These are phyloP conservation scores for Idaea straminata DNA, from an alignment of 2,888 invertebrate genomes.

Conservation along the genomic window DNA sequence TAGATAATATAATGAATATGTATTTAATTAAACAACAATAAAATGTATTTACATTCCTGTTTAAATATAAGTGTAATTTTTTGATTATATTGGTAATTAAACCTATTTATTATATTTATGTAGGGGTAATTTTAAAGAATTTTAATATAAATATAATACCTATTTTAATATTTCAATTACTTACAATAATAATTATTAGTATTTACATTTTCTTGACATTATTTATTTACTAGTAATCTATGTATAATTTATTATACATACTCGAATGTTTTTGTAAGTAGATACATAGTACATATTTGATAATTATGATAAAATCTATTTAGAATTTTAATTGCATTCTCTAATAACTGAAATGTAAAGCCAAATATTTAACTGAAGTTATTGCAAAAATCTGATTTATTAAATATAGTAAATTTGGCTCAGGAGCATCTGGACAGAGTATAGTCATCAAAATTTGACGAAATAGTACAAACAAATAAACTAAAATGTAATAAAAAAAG, in stretches of 20 bases:
- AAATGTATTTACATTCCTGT: conserved; percentile 20
- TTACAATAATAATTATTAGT: conserved; percentile 8
- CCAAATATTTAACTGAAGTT: too few species aligned
- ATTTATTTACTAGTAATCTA: neutral
- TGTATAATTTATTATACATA: neutral
- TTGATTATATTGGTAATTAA: conserved; percentile 5
- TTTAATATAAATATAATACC: neutral
- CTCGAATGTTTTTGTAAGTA: neutral
- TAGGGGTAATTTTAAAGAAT: conserved; percentile 3
- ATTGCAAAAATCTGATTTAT: too few species aligned
- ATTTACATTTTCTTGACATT: neutral
- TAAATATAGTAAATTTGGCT: too few species aligned
- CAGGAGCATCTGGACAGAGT: too few species aligned
- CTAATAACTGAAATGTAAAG: too few species aligned
- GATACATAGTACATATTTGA: neutral
- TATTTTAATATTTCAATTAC: conserved; percentile 3
- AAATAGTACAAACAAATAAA: neutral
- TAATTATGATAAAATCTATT: neutral
- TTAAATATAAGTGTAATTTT: conserved; percentile 7
- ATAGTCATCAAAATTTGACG: too few species aligned
- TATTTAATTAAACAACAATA: conserved; percentile 4
- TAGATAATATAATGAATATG: conserved; percentile 32
- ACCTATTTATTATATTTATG: neutral
- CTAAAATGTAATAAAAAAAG: neutral
- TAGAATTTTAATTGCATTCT: neutral